Percentiles rank a stretch among this genome's conserved stretches.
These are phyloP conservation scores for Morphnarchus princeps DNA, from an alignment of 2,113 vertebrate genomes.

Conservation along the genomic window DNA sequence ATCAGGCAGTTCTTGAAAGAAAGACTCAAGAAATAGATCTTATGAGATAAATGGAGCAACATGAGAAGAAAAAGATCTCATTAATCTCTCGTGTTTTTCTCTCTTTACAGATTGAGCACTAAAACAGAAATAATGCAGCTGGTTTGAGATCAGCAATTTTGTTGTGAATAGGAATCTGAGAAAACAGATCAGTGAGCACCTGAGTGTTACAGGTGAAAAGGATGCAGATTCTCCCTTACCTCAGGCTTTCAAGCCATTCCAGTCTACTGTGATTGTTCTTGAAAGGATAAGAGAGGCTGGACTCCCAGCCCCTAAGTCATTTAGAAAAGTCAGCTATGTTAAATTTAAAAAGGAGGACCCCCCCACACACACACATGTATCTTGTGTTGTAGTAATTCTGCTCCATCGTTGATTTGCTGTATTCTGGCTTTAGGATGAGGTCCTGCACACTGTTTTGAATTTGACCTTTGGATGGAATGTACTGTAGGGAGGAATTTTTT, in stretches of 20 bases:
- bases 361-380: background rate
- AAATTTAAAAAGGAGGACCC: background rate
- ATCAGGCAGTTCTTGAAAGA: constrained; percentile 34
- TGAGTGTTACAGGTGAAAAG: background rate
- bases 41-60: constrained; percentile 48
- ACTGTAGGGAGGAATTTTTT: background rate
- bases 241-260: constrained; percentile 37
- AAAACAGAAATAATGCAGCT: constrained; percentile 55
- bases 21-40: constrained; percentile 48
- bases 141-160: constrained; percentile 55
- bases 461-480: background rate
- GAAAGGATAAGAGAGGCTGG: constrained; percentile 16
- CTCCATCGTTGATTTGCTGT: background rate
- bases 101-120: constrained; percentile 29
- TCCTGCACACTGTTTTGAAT: background rate
- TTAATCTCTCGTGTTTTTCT: constrained; percentile 62
- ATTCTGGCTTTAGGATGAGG: background rate
- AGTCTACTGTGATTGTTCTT: constrained; percentile 22
- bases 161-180: background rate
- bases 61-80: constrained; percentile 43
- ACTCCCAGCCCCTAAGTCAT: constrained; percentile 11
- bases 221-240: constrained; percentile 16
- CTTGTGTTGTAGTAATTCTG: background rate
- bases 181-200: background rate
- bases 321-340: constrained; percentile 16